Evolutionary conservation across 1,140 invertebrate species (phyloP).

Genomic region (Triops cancriformis): DNA sequence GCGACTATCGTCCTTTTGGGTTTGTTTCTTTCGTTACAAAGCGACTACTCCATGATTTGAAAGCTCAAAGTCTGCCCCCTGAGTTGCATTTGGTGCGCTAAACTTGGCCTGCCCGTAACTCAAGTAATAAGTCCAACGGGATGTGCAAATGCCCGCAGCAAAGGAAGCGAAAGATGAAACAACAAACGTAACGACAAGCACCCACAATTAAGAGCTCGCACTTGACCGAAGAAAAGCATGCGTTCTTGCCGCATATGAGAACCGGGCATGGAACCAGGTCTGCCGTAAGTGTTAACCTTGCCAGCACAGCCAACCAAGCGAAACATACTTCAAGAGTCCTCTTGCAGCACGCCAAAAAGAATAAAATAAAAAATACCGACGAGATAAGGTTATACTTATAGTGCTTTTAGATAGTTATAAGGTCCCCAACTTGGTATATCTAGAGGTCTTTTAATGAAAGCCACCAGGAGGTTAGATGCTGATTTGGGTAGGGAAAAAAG

Average conservation of each 20-base stretch:
- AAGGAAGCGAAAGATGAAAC: not conserved
- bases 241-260: not conserved
- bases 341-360: not conserved
- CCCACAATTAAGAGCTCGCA: constrained; percentile 2
- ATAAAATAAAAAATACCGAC: not conserved
- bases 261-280: not conserved
- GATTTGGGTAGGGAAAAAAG: not conserved
- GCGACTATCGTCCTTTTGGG: not conserved
- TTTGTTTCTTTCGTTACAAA: not conserved
- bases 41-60: no score
- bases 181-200: not conserved
- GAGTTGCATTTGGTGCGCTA: not conserved
- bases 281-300: not conserved
- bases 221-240: not conserved
- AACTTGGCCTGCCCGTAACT: not conserved
- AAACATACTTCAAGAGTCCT: not conserved
- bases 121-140: not conserved
- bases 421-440: not conserved
- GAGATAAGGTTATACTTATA: not conserved
- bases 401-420: constrained; percentile 6
- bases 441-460: constrained; percentile 14
- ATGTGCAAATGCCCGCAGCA: not conserved
- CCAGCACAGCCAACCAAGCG: not conserved
- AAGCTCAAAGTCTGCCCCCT: not conserved
- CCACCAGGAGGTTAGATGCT: not conserved